These are phyloP conservation scores for Dromas ardeola DNA, from an alignment of 2,113 vertebrate genomes.

Conservation along the genomic window DNA sequence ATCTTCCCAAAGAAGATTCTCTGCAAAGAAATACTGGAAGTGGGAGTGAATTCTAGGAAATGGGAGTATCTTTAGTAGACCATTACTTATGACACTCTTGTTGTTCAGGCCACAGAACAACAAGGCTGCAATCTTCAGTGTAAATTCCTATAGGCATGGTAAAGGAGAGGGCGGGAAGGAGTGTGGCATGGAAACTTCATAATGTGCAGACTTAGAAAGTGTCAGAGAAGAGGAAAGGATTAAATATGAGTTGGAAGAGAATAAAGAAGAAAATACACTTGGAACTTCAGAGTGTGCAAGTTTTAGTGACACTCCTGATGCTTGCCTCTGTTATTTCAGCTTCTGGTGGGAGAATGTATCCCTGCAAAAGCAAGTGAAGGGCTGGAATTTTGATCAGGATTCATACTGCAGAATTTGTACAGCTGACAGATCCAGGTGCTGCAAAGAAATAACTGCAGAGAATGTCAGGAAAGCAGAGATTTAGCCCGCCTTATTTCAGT, in stretches of 20 bases:
- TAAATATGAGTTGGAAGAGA: neutral
- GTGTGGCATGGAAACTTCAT: neutral
- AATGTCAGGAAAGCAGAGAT: neutral
- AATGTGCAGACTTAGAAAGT: neutral
- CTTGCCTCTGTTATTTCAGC: neutral
- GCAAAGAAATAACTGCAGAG: neutral
- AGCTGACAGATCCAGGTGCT: neutral
- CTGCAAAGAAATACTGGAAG: neutral
- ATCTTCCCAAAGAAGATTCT: neutral
- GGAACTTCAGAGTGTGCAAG: neutral
- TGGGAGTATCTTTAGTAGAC: neutral
- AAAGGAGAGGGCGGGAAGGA: neutral
- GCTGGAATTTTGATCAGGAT: neutral
- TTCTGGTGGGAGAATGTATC: neutral
- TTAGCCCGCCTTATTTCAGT: neutral
- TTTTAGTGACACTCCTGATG: neutral
- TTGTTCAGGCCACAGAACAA: neutral
- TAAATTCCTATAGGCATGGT: neutral
- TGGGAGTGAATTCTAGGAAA: conserved; percentile 11
- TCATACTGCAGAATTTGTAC: neutral
- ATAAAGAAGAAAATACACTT: neutral
- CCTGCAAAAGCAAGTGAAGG: neutral
- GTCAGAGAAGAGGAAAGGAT: neutral
- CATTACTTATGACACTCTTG: neutral
- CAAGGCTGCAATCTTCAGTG: neutral